Base-by-base conservation (phyloP, 2,113 vertebrate species). In the Puntigrus tetrazona region DNA sequence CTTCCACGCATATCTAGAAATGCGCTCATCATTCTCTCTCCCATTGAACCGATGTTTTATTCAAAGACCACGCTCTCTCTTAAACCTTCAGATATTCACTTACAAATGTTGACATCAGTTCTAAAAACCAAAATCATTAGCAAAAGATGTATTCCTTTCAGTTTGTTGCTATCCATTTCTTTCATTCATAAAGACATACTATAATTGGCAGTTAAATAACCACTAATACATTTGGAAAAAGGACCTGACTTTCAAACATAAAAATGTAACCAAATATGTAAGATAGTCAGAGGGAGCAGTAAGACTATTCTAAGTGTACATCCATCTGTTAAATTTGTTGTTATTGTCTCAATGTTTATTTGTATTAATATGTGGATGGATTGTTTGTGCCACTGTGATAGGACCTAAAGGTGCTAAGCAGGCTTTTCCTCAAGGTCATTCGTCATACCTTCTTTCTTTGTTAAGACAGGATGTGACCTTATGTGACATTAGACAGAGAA, bases 381-480 rank as follows among this genome's bases (percentile, higher is more conserved):
- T 70, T 38, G 90, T 86, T 86, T 89, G 86, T 88, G 63, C 47
- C 55, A 86, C 90, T 87, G 50, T 85, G 74, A 83, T 88, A 81
- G 86, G 89, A 89, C 88, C 77, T 55, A 85, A 89, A 73, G 91
- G 89, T 92, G 90, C 92, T 92, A 85, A 82, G 79, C 86, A 90
- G 89, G 88, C 82, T 90, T 88, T 91, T 92, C 89, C 88, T 87
- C 90, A 55, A 69, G 87, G 90, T 92, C 84, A 88, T 84, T 78
- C 82, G 84, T 85, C 88, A 87, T 82, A 88, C 78, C 86, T 90
- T 78, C 89, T 82, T 88, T 83, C 79, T 91, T 85, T 92, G 88
- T 90, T 81, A 91, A 90, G 90, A 90, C 89, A 91, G 78, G 45
- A 82, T 92, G 89, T 91, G 88, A 92, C 85, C 83, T 81, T 81